Percentiles rank a stretch among this genome's conserved stretches.
Evolutionary conservation across 2,888 invertebrate genomes (phyloP).

Genomic region (Parnassius apollo): DNA sequence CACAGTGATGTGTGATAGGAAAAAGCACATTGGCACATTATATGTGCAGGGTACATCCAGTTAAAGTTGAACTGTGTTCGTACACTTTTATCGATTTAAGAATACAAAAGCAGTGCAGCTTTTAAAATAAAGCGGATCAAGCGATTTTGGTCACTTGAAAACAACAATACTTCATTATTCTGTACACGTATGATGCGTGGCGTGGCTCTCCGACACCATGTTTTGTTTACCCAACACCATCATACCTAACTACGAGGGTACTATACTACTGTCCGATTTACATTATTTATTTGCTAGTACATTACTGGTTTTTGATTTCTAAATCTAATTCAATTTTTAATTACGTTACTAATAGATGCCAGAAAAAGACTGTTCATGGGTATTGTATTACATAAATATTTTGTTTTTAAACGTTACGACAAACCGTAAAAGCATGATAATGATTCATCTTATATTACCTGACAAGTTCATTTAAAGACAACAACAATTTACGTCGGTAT

Average conservation of each 20-base stretch:
- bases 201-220: conserved; percentile 54
- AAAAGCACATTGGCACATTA: conserved; percentile 40
- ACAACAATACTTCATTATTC: conserved; percentile 8
- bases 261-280: background rate
- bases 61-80: background rate
- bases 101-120: background rate
- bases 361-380: too few species aligned
- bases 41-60: conserved; percentile 31
- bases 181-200: conserved; percentile 57
- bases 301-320: too few species aligned
- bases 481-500: too few species aligned
- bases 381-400: too few species aligned
- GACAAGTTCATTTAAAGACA: too few species aligned
- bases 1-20: conserved; percentile 35
- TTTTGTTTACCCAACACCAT: background rate
- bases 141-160: conserved; percentile 7
- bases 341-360: too few species aligned
- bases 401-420: too few species aligned
- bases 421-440: too few species aligned
- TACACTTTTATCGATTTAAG: background rate
- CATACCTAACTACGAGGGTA: background rate
- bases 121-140: background rate
- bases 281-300: background rate
- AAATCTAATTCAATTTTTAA: too few species aligned
- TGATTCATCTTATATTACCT: too few species aligned